Evolutionary conservation across 2,797 vertebrate species (phyloP).

Genomic region (Peromyscus melanophrys): DNA sequence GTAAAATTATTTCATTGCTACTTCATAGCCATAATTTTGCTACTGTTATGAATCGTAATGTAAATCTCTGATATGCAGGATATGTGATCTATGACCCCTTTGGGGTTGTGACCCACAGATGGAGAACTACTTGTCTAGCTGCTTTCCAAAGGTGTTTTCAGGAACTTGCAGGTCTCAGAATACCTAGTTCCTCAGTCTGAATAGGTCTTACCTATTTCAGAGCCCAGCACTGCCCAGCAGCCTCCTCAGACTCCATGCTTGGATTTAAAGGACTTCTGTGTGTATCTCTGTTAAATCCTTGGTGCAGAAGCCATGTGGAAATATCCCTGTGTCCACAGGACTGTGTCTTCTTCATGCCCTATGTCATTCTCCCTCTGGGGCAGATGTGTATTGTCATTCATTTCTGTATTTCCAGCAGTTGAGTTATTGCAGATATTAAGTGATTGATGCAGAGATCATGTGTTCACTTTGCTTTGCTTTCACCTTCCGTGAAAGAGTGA

Average conservation of each 20-base stretch:
- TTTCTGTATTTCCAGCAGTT: constrained; percentile 5
- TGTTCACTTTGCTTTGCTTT: background rate
- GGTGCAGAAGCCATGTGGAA: background rate
- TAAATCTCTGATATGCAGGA: background rate
- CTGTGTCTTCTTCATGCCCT: background rate
- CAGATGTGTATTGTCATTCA: background rate
- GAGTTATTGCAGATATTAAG: background rate
- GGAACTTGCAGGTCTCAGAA: background rate
- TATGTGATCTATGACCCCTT: background rate
- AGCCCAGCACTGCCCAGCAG: background rate
- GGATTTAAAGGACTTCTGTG: background rate
- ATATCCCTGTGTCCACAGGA: fast-evolving
- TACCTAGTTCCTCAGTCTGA: background rate
- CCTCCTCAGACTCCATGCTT: background rate
- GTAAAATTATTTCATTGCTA: background rate
- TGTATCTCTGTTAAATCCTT: background rate
- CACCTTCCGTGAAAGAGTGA: background rate
- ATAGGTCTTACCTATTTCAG: background rate
- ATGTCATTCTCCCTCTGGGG: background rate
- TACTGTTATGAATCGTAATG: background rate
- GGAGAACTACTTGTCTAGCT: background rate
- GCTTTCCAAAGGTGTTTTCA: background rate
- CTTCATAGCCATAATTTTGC: background rate
- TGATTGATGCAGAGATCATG: background rate
- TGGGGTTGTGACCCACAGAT: background rate